Percentiles rank a stretch among this genome's conserved stretches.
These are phyloP conservation scores for Xestia sexstrigata DNA, from an alignment of 2,888 invertebrate genomes.

Conservation along the genomic window DNA sequence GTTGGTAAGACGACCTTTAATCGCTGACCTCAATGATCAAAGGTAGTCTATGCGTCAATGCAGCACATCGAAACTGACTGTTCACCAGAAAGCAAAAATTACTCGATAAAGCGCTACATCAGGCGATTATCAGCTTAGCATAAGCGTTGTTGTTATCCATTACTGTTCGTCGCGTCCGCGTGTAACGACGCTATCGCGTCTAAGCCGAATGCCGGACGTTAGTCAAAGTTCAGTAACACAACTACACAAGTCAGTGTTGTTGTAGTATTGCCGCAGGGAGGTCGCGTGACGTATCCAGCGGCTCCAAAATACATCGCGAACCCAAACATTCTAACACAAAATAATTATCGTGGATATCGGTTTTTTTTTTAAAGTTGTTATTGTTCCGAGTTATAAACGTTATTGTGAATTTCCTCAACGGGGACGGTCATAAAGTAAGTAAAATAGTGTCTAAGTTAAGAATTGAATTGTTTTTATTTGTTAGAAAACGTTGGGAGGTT, in stretches of 20 bases:
- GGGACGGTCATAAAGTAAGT: constrained; percentile 48
- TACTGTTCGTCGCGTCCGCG: not conserved
- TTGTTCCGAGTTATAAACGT: constrained; percentile 4
- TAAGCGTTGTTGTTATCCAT: constrained; percentile 1
- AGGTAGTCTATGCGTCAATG: constrained; percentile 9
- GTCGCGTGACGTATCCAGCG: constrained; percentile 53
- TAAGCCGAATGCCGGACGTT: constrained; percentile 23
- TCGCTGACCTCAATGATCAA: constrained; percentile 2
- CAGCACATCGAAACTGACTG: not conserved
- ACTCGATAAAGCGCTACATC: not conserved
- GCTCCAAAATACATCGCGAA: constrained; percentile 43
- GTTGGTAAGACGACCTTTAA: constrained; percentile 6
- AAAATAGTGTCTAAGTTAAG: constrained; percentile 8
- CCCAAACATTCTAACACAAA: constrained; percentile 32
- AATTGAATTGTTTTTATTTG: constrained; percentile 9
- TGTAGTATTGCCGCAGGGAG: constrained; percentile 52
- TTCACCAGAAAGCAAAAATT: not conserved
- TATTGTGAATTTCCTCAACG: constrained; percentile 28
- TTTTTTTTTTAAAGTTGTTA: not conserved
- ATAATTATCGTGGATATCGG: constrained; percentile 2
- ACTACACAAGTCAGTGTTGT: constrained; percentile 61
- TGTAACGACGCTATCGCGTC: constrained; percentile 37
- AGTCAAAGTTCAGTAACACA: constrained; percentile 31
- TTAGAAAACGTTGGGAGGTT: not conserved
- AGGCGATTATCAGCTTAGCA: not conserved